phyloP scores from a whole-genome alignment of 2,797 vertebrate genomes.

The Leucoraja ocellata region DNA sequence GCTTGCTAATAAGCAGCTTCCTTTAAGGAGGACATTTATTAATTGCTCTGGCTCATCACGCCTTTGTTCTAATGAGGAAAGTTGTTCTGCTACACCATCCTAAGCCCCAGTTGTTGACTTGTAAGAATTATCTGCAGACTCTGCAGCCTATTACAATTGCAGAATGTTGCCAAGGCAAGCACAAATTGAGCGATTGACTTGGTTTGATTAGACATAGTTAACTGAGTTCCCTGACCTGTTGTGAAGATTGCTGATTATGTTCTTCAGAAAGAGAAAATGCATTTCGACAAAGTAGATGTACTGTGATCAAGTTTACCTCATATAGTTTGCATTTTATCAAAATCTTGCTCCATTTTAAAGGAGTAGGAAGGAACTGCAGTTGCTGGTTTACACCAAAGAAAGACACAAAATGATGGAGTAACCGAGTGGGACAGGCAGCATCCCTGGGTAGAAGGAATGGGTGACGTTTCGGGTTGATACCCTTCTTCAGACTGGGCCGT shows the following conservation, averaged over 20 bases:
- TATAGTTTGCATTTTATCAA: neutral
- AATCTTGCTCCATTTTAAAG: neutral
- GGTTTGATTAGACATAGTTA: neutral
- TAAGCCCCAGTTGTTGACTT: neutral
- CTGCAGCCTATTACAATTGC: neutral
- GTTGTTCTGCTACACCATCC: neutral
- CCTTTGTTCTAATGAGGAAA: neutral
- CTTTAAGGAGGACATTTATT: neutral
- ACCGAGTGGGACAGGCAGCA: too few species aligned
- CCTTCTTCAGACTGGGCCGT: too few species aligned
- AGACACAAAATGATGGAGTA: too few species aligned
- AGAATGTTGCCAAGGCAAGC: constrained; percentile 5
- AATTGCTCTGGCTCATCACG: neutral
- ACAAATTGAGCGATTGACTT: neutral
- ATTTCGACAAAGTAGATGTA: constrained; percentile 16
- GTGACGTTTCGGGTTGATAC: too few species aligned
- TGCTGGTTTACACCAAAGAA: too few species aligned
- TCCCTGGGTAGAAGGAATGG: too few species aligned
- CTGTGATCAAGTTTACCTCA: neutral
- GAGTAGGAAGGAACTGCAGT: too few species aligned
- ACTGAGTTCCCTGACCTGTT: constrained; percentile 14
- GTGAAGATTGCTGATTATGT: constrained; percentile 18
- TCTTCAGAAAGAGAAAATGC: neutral
- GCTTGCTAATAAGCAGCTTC: neutral
- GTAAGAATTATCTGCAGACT: neutral